These are phyloP conservation scores for Limenitis camilla DNA, from an alignment of 2,888 invertebrate species.

Conservation along the genomic window DNA sequence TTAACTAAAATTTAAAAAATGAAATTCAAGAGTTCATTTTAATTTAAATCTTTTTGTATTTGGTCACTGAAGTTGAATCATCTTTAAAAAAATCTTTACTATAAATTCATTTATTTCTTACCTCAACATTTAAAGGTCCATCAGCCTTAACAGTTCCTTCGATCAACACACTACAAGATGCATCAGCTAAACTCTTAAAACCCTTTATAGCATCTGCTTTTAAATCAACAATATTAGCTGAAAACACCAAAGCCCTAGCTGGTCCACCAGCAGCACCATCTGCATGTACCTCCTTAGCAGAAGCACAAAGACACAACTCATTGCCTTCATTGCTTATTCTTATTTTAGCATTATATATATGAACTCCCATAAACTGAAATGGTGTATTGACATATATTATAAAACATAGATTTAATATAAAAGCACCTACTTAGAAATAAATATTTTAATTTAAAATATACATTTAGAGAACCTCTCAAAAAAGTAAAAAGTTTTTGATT, in stretches of 20 bases:
- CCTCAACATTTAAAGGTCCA: conserved; percentile 89
- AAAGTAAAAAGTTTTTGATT: neutral
- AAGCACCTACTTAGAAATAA: neutral
- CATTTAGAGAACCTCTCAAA: neutral
- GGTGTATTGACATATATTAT: too few species aligned
- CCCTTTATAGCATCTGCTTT: conserved; percentile 72
- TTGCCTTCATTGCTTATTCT: conserved; percentile 66
- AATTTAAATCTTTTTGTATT: neutral
- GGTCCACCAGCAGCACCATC: conserved; percentile 83
- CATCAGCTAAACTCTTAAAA: conserved; percentile 80
- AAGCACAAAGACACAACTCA: conserved; percentile 81
- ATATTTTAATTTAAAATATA: neutral
- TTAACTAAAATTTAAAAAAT: too few species aligned
- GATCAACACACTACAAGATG: conserved; percentile 82
- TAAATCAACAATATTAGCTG: conserved; percentile 80
- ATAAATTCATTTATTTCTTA: too few species aligned
- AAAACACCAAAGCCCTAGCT: conserved; percentile 79
- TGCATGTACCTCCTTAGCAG: conserved; percentile 81
- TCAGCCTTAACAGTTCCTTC: conserved; percentile 87
- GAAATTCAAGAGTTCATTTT: too few species aligned
- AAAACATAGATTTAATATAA: too few species aligned
- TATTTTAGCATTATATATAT: conserved; percentile 82
- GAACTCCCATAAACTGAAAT: conserved; percentile 87
- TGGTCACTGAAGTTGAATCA: neutral
- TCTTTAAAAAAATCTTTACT: neutral